These are phyloP conservation scores for Paracyclopina nana DNA, from an alignment of 1,140 invertebrate genomes.

Conservation along the genomic window DNA sequence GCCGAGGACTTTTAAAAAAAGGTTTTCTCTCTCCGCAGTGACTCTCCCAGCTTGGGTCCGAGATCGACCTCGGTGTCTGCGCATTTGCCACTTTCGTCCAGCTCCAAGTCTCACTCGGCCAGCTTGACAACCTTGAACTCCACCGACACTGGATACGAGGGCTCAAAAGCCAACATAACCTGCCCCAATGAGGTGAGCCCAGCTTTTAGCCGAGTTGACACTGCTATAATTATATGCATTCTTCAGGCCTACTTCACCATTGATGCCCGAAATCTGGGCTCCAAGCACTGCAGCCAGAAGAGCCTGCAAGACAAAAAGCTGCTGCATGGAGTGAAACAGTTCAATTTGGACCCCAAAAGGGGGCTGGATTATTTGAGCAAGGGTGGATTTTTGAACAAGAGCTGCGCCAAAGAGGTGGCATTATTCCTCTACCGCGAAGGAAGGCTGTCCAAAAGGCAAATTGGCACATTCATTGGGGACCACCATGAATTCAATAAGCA, in stretches of 20 bases:
- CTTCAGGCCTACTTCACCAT: conserved; percentile 9
- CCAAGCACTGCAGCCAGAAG: conserved; percentile 13
- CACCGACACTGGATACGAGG: too few relatives aligned
- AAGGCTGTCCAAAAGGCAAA: conserved; percentile 76
- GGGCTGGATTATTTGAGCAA: conserved; percentile 94
- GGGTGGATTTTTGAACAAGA: conserved; percentile 54
- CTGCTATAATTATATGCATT: too few relatives aligned
- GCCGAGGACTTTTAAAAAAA: too few relatives aligned
- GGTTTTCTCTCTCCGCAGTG: too few relatives aligned
- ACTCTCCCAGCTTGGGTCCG: too few relatives aligned
- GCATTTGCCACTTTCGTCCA: too few relatives aligned
- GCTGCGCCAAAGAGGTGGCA: conserved; percentile 47
- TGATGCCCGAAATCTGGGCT: conserved; percentile 2
- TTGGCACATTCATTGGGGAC: conserved; percentile 98
- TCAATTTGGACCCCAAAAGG: conserved; percentile 99
- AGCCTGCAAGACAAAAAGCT: conserved; percentile 48
- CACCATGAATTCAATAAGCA: conserved; percentile 85
- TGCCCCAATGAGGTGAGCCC: too few relatives aligned
- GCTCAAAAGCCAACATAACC: too few relatives aligned
- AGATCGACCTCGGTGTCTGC: too few relatives aligned
- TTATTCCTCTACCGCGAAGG: conserved; percentile 22
- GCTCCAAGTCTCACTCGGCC: too few relatives aligned
- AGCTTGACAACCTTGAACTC: too few relatives aligned
- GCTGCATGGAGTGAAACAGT: conserved; percentile 70
- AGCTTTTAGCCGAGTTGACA: too few relatives aligned